Evolutionary conservation across 2,797 vertebrate species (phyloP), one percentile per base, ranked within the genome.

Genomic region (Atherinosoma microstoma): DNA sequence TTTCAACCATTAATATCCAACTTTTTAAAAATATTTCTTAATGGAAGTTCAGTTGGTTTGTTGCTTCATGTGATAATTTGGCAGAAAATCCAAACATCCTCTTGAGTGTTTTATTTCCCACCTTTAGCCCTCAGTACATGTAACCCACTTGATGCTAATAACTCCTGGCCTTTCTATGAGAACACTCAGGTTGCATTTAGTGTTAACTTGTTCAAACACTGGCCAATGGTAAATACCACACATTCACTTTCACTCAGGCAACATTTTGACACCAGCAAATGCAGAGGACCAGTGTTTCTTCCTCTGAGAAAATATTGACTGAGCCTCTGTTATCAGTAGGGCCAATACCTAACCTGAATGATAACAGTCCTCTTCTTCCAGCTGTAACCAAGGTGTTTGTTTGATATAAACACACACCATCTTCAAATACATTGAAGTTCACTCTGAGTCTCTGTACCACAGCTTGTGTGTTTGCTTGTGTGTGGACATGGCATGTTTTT

Each of bases 221-320:
- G 36, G 27, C 27, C 36, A 12, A 49, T 30, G 56, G 64, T 78
- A 83, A 86, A 84, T 45, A 75, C 71, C 54, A 72, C 66, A 53
- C 58, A 63, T 64, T 80, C 35, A 15, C 69, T 47, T 68, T 53
- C 34, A 29, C 62, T 30, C 7, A 12, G 58, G 66, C 54, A 75
- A 73, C 64, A 64, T 72, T 76, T 72, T 76, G 65, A 87, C 67
- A 76, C 30, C n/a, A 51, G 58, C 18, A 49, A 59, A 74, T 47
- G 51, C 45, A 68, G 60, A 61, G 16, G 36, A 57, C 36, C 68
- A 30, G 60, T 32, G 34, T 34, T 68, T 30, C 70, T 40, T 75
- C 58, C 61, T 74, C 76, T 66, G 56, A 69, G 58, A 74, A 88
- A 85, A 88, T 60, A 75, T 73, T 80, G 77, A 78, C 69, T 82